Percentiles rank a stretch among this genome's conserved stretches.
Evolutionary conservation across 2,113 vertebrate species (phyloP).

Genomic region (Hyla sarda): DNA sequence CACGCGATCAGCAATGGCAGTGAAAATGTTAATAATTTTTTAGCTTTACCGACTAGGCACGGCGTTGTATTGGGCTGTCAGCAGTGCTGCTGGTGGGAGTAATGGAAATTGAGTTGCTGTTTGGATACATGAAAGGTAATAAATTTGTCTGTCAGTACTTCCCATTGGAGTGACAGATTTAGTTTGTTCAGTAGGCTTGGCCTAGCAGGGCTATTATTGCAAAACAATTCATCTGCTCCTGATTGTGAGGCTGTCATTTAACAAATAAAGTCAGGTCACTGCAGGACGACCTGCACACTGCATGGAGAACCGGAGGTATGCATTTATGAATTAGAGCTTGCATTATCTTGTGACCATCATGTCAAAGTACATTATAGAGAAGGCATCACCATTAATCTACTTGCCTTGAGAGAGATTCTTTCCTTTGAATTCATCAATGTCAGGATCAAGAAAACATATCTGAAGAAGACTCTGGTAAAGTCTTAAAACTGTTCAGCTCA

Average conservation of each 20-base stretch:
- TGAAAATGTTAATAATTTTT: slow-evolving; percentile 40
- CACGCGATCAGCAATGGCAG: background rate
- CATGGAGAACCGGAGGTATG: slow-evolving; percentile 19
- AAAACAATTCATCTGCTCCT: slow-evolving; percentile 64
- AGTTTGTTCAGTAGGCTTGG: slow-evolving; percentile 65
- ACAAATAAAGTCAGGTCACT: slow-evolving; percentile 65
- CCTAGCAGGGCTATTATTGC: slow-evolving; percentile 63
- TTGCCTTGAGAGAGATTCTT: slow-evolving; percentile 33
- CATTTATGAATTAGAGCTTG: slow-evolving; percentile 52
- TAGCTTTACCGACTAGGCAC: slow-evolving; percentile 34
- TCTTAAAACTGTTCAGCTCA: slow-evolving; percentile 25
- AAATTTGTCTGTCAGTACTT: slow-evolving; percentile 74
- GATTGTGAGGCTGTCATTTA: slow-evolving; percentile 65
- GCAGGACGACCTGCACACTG: slow-evolving; percentile 45
- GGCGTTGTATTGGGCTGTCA: slow-evolving; percentile 62
- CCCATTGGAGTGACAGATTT: slow-evolving; percentile 69
- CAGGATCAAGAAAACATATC: slow-evolving; percentile 32
- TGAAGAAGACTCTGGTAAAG: slow-evolving; percentile 33
- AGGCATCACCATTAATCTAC: slow-evolving; percentile 44
- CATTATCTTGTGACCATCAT: slow-evolving; percentile 45
- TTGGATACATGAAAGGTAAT: slow-evolving; percentile 68
- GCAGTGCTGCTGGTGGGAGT: slow-evolving; percentile 65
- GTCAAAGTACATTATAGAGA: slow-evolving; percentile 39
- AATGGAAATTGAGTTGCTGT: slow-evolving; percentile 72
- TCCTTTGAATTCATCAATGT: slow-evolving; percentile 46